phyloP scores from a whole-genome alignment of 2,113 vertebrate genomes.

The Xiphorhynchus elegans region DNA sequence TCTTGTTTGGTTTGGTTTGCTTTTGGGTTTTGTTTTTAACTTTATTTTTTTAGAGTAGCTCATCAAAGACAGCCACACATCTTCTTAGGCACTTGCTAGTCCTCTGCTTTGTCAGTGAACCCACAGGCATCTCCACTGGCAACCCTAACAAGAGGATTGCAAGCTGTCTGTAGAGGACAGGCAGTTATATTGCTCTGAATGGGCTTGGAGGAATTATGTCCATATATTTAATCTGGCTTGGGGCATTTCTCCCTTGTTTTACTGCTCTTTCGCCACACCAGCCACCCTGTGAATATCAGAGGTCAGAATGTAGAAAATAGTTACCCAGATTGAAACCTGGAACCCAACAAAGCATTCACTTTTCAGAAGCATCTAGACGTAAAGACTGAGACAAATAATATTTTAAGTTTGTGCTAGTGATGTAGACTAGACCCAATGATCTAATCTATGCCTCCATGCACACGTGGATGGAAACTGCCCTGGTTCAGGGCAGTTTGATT shows the following conservation, averaged over 20 bases:
- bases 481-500: not conserved
- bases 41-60: not conserved
- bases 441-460: not conserved
- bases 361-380: not conserved
- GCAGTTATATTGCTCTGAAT: not conserved
- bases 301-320: not conserved
- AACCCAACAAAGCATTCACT: not conserved
- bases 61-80: not conserved
- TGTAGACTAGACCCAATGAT: not conserved
- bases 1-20: not conserved
- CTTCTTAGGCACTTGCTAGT: not conserved
- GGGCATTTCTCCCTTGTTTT: not conserved
- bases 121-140: not conserved
- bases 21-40: not conserved
- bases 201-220: not conserved
- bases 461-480: not conserved
- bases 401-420: not conserved
- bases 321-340: not conserved
- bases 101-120: not conserved
- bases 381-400: not conserved
- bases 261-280: not conserved
- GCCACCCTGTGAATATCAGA: not conserved
- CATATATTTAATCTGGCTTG: not conserved
- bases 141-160: not conserved
- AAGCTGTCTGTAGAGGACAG: not conserved